Base-by-base conservation (phyloP, 2,797 vertebrate species). In the Echiichthys vipera region DNA sequence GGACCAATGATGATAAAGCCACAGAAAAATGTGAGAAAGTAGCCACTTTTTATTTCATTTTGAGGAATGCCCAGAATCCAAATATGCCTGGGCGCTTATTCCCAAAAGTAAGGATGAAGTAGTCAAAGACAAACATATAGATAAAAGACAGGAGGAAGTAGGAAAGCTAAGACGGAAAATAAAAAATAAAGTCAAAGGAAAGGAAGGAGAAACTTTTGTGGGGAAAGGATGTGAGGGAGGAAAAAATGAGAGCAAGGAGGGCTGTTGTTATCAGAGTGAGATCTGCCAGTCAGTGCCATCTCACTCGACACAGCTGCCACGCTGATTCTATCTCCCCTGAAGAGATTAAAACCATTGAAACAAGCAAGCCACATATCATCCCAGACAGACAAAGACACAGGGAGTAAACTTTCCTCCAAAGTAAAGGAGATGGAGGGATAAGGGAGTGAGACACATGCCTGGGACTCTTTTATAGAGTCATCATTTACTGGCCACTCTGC, bases 251-350 rank as follows among this genome's bases (percentile, higher is more conserved):
- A 36, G 45, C 37, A 61, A 18, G 27, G 20, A 51, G 65, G 42
- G 32, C 54, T 70, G 68, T 59, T 77, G 73, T 81, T 90, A 88
- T 90, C 90, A 43, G 49, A 75, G 75, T 88, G 84, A 89, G 71
- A 90, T 90, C 88, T 91, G 91, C 73, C 88, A 88, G 83, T 89
- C 86, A 84, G 73, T 84, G 87, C 47, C 82, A 80, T 89, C 87
- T 86, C 84, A 61, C 77, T 83, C 59, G 59, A 86, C 83, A 84
- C 78, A 65, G 78, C 79, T 81, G 84, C 80, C 83, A 83, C 29
- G 8, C 75, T 37, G 88, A 87, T 90, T 79, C 59, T 68, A 85
- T 90, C 89, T 78, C 71, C 59, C 36, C 49, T 0, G 56, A 75
- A 80, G 77, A 89, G 91, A 90, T 91, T 91, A 88, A 84, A 90